Base-by-base conservation (phyloP, 2,113 vertebrate species). In the Chionis minor region DNA sequence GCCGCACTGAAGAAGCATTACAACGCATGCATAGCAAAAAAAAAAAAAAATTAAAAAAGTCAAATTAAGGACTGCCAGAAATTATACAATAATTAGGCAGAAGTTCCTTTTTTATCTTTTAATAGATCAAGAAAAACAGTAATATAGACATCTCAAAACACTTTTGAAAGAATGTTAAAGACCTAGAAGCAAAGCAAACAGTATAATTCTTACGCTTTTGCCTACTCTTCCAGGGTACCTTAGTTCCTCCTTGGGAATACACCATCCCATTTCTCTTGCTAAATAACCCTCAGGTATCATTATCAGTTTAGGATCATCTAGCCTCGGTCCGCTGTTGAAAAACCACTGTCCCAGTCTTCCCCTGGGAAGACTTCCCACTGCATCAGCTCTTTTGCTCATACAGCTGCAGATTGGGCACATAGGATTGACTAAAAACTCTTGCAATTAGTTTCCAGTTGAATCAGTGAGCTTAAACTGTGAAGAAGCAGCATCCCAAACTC, bases 381-480 rank as follows among this genome's bases (percentile, higher is more conserved):
- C 7, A 9, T 18, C 38, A 59, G 26, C 19, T 42, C 40, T 51
- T 51, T 11, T 35, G 35, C 27, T 67, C 28, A 30, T 3, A 33
- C 9, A 81, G 0, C 13, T n/a, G 49, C 3, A 2, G 24, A 19
- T n/a, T 8, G 20, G 4, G 6, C 47, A 83, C 2, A 0, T 3
- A 74, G 4, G 3, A n/a, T 1, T 58, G 14, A 35, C 26, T 45
- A 30, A 89, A 40, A 77, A 84, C 9, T 20, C 77, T 8, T 58
- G 24, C 33, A 19, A 13, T 32, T 33, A 51, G 40, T 24, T 51
- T 79, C 24, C n/a, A 74, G 30, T 15, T 88, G 21, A 63, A 55
- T 17, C 7, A 44, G 9, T 28, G 27, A 87, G 4, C 27, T 70
- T 66, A 45, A 75, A 74, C 9, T 18, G 17, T 20, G 14, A 86